phyloP scores from a whole-genome alignment of 1,140 invertebrate genomes.

The Danaus melanippus region DNA sequence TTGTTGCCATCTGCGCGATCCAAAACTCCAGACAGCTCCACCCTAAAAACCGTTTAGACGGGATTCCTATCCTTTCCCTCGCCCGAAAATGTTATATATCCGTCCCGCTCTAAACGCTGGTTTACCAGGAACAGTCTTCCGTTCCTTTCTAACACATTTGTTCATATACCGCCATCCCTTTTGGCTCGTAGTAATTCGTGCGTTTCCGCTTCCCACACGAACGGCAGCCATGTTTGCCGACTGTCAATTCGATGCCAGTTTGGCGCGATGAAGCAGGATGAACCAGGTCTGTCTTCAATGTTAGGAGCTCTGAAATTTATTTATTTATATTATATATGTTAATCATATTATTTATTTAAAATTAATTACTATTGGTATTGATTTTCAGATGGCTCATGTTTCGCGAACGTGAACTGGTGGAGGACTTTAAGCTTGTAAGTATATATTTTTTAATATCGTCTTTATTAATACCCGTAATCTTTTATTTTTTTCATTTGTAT shows the following conservation, averaged over 20 bases:
- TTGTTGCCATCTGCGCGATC: slow-evolving; percentile 66
- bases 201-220: slow-evolving; percentile 70
- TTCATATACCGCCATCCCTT: slow-evolving; percentile 56
- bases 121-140: slow-evolving; percentile 54
- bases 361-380: slow-evolving; percentile 20
- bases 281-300: slow-evolving; percentile 58
- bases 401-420: no score
- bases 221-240: slow-evolving; percentile 65
- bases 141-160: slow-evolving; percentile 59
- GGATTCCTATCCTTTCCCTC: slow-evolving; percentile 59
- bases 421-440: slow-evolving; percentile 4
- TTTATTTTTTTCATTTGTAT: not conserved
- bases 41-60: slow-evolving; percentile 67
- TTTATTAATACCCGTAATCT: not conserved
- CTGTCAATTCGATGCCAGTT: slow-evolving; percentile 67
- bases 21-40: slow-evolving; percentile 68
- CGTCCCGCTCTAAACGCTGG: slow-evolving; percentile 56
- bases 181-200: slow-evolving; percentile 63
- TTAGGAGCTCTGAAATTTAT: slow-evolving; percentile 35
- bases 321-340: slow-evolving; percentile 4
- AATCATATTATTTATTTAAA: slow-evolving; percentile 8
- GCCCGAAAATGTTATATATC: slow-evolving; percentile 43
- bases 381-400: slow-evolving; percentile 32
- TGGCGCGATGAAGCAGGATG: slow-evolving; percentile 62
- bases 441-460: not conserved